These are phyloP conservation scores for Brachymystax lenok DNA, from an alignment of 2,797 vertebrate genomes.

Conservation along the genomic window DNA sequence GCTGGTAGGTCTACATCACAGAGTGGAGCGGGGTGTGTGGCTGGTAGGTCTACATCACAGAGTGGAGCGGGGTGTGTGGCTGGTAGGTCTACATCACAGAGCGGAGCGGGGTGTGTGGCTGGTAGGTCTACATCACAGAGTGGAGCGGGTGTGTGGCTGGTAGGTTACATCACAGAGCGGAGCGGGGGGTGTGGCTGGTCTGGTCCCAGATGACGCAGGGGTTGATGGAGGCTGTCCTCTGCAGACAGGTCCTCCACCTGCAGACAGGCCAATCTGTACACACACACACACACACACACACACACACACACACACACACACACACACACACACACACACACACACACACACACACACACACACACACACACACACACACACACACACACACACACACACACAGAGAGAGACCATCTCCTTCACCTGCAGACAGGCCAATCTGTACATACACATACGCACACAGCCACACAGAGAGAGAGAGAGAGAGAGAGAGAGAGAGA, in stretches of 20 bases:
- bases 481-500: background rate
- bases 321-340: conserved; percentile 50
- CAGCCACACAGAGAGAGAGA: too few relatives aligned
- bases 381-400: conserved; percentile 31
- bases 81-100: too few relatives aligned
- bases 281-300: conserved; percentile 61
- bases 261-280: conserved; percentile 70
- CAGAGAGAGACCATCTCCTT: conserved; percentile 47
- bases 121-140: too few relatives aligned
- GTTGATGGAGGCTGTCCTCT: conserved; percentile 58
- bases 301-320: conserved; percentile 51
- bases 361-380: conserved; percentile 60
- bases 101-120: too few relatives aligned
- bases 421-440: too few relatives aligned
- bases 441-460: too few relatives aligned
- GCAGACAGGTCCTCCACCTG: conserved; percentile 64
- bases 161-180: too few relatives aligned
- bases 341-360: conserved; percentile 55
- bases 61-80: background rate
- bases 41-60: too few relatives aligned
- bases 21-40: too few relatives aligned
- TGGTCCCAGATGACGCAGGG: conserved; percentile 41
- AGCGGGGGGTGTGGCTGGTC: background rate
- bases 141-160: background rate
- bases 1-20: too few relatives aligned